Conservation (phyloP, 2,113 vertebrate species). For the Lycocorax pyrrhopterus region DNA sequence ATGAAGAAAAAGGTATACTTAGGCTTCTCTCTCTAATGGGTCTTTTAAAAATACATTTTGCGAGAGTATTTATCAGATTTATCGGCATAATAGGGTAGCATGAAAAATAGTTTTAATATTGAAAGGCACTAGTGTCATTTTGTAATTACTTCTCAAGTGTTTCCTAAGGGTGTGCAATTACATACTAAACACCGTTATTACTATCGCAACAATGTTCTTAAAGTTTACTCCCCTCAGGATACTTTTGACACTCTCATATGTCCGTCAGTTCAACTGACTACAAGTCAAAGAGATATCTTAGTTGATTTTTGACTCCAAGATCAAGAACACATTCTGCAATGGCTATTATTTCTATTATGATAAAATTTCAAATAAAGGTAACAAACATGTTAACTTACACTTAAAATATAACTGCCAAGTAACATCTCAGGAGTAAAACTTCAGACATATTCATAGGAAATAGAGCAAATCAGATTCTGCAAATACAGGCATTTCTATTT, state of each 20-base stretch:
- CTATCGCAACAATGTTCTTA: background rate
- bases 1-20: background rate
- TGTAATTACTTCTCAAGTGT: constrained; percentile 18
- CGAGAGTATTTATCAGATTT: background rate
- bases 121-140: background rate
- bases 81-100: background rate
- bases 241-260: background rate
- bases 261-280: background rate
- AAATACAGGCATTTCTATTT: background rate
- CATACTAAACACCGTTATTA: background rate
- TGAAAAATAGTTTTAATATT: constrained; percentile 35
- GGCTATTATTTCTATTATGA: background rate
- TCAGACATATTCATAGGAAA: background rate
- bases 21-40: background rate
- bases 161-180: background rate
- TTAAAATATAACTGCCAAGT: background rate
- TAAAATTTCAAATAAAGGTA: background rate
- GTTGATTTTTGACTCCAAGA: background rate
- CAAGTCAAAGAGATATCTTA: background rate
- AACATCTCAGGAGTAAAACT: background rate
- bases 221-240: background rate
- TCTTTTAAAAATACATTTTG: background rate
- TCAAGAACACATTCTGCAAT: background rate
- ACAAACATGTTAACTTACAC: background rate
- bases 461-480: background rate